These are phyloP conservation scores for Cephus rjabovi DNA, from an alignment of 2,888 invertebrate genomes.

Conservation along the genomic window DNA sequence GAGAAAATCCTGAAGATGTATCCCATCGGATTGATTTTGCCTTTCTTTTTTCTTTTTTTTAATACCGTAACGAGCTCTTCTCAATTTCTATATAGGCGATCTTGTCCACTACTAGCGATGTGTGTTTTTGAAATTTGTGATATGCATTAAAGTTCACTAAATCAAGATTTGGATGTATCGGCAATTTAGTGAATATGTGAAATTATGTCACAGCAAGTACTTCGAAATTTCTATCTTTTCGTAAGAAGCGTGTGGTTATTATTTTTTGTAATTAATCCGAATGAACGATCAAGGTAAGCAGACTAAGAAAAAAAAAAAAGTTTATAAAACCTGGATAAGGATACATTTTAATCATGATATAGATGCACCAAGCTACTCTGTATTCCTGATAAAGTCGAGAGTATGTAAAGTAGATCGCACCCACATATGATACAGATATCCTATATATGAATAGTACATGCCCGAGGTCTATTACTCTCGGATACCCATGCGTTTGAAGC, in stretches of 20 bases:
- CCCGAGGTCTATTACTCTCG: conserved; percentile 9
- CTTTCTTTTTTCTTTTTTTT: conserved; percentile 12
- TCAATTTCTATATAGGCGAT: background rate
- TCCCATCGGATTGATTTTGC: conserved; percentile 21
- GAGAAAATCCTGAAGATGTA: conserved; percentile 17
- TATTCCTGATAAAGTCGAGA: background rate
- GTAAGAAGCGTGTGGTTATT: too few species aligned
- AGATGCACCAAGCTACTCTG: background rate
- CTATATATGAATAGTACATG: conserved; percentile 1
- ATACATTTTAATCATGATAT: background rate
- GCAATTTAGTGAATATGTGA: too few species aligned
- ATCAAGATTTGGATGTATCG: too few species aligned
- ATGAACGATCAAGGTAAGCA: background rate
- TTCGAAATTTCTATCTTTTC: background rate
- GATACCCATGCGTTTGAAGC: conserved; percentile 17
- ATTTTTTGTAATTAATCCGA: background rate
- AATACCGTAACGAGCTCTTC: conserved; percentile 21
- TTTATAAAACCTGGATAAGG: background rate
- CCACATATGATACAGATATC: background rate
- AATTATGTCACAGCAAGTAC: too few species aligned
- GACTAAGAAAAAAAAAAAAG: background rate
- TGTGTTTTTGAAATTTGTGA: background rate
- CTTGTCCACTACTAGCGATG: background rate
- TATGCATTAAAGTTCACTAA: too few species aligned
- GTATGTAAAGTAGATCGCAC: background rate